Base-by-base conservation (phyloP, 2,888 invertebrate genomes). In the Sycophila texana region DNA sequence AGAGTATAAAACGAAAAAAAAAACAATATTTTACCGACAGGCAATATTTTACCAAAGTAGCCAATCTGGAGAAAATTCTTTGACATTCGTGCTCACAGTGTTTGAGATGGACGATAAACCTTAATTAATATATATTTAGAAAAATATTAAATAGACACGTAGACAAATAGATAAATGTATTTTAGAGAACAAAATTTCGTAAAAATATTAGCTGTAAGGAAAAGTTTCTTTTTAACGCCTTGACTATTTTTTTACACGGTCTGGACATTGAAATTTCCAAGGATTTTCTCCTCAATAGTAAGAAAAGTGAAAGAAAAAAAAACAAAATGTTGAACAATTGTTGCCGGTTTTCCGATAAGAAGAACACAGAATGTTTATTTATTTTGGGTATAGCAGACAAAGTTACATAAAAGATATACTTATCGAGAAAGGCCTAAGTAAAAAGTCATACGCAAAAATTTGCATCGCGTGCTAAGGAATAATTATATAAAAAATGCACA, bases 371-470 rank as follows among this genome's bases (percentile, higher is more conserved):
- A 39, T 39, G 39, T 10, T 39, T 58, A 39, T 63, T 71, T 74
- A 66, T 63, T 74, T 70, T 78, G 63, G 14, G 26, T 60, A 30
- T 18, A 18, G 57, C 49, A 55, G 51, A 20, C 14, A 30, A 72
- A 51, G 47, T 47, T 12, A 2, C 61, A 78, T 16, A 22, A 55
- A n/a, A 65, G n/a, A 10, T 39, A 60, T 53, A 60, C 74, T 53
- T 74, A 39, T 66, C n/a, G 51, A 60, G 60, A 77, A 77, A 68
- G 80, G 77, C 80, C 80, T 80, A 80, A 80, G 65, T 39, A 22
- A 58, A 72, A 58, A 18, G 51, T 58, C 61, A 57, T 57, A 12
- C 58, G 66, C 72, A 49, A 55, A 20, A 51, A 77, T 7, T 13
- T 80, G 66, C 74, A 66, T 71, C 70, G 71, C 73, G 58, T 73